phyloP scores from a whole-genome alignment of 2,113 vertebrate genomes.

The Oxyura jamaicensis region DNA sequence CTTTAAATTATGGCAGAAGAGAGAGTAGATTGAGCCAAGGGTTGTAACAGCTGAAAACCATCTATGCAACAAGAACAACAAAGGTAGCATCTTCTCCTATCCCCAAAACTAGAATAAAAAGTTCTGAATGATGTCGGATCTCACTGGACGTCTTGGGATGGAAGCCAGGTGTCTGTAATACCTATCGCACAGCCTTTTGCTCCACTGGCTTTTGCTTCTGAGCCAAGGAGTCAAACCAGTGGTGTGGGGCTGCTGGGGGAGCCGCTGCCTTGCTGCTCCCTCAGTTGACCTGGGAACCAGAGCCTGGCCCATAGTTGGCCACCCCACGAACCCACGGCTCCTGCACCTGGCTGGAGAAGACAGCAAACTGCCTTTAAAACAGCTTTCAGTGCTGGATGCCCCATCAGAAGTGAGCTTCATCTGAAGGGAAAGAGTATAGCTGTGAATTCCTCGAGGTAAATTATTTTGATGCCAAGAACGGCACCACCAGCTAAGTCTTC shows the following conservation, averaged over 20 bases:
- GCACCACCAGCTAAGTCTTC: slow-evolving; percentile 10
- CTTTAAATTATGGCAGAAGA: background rate
- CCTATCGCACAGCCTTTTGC: background rate
- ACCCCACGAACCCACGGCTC: background rate
- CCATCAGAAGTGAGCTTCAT: background rate
- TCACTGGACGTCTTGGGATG: background rate
- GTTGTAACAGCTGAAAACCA: background rate
- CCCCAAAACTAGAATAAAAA: accelerated
- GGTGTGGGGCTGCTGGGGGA: background rate
- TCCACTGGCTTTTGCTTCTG: background rate
- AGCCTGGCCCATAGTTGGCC: background rate
- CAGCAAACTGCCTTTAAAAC: background rate
- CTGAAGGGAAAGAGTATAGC: background rate
- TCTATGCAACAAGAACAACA: background rate
- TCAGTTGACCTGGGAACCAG: background rate
- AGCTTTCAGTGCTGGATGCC: background rate
- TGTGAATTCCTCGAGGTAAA: background rate
- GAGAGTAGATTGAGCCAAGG: background rate
- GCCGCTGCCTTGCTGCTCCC: background rate
- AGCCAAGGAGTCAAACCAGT: background rate
- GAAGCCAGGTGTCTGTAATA: background rate
- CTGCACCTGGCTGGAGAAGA: background rate
- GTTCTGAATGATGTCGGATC: background rate
- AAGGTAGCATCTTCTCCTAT: background rate
- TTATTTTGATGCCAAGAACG: slow-evolving; percentile 10